Conservation (phyloP, 2,888 invertebrate genomes). For the Nomada fabriciana region DNA sequence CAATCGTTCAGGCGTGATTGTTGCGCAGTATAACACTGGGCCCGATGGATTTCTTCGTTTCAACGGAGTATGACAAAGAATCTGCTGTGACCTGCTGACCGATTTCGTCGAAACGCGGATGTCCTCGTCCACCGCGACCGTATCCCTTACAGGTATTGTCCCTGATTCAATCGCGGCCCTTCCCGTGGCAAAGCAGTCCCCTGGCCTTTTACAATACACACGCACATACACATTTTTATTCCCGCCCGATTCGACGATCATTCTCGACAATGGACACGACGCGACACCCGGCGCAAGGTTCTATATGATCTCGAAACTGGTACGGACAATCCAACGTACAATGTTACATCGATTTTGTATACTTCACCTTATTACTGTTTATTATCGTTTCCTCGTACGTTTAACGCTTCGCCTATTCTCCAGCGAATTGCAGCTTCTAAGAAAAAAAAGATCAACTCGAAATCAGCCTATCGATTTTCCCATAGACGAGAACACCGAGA, state of each 20-base stretch:
- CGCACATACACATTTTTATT: too few species aligned
- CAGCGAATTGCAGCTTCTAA: too few species aligned
- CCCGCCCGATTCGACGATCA: neutral
- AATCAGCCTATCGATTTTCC: conserved; percentile 2
- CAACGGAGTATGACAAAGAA: conserved; percentile 2
- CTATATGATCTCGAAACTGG: neutral
- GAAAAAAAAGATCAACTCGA: neutral
- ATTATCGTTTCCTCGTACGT: too few species aligned
- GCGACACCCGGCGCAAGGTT: neutral
- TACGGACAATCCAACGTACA: neutral
- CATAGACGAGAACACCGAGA: conserved; percentile 5
- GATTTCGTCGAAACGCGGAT: conserved; percentile 71
- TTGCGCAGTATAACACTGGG: neutral
- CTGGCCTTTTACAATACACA: conserved; percentile 13
- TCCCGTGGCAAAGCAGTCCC: conserved; percentile 21
- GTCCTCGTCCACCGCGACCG: conserved; percentile 57
- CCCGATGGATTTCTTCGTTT: conserved; percentile 12
- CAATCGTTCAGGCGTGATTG: too few species aligned
- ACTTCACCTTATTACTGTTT: neutral
- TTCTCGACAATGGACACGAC: neutral
- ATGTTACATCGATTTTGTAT: neutral
- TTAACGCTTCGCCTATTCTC: neutral
- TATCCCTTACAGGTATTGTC: conserved; percentile 52
- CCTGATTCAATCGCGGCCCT: conserved; percentile 54
- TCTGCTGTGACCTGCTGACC: conserved; percentile 75